Evolutionary conservation across 2,888 invertebrate genomes (phyloP).

Genomic region (Tenthredo notha): DNA sequence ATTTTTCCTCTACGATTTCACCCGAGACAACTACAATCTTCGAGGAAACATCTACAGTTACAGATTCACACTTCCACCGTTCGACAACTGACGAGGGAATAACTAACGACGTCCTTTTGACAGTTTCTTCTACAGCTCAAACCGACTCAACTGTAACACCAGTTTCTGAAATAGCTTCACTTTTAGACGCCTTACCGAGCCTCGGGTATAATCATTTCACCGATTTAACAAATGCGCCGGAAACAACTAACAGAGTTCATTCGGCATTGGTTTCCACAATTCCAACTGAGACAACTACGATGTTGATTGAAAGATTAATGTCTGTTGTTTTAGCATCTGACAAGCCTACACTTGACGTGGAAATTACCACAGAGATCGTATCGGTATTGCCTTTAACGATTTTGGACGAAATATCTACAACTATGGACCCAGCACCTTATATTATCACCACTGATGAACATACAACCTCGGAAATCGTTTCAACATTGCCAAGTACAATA

Average conservation of each 20-base stretch:
- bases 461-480: neutral
- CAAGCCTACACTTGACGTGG: neutral
- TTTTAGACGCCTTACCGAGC: conserved; percentile 12
- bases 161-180: neutral
- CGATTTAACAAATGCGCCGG: neutral
- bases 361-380: neutral
- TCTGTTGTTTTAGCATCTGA: neutral
- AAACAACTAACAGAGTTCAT: neutral
- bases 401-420: conserved; percentile 18
- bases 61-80: neutral
- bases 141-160: neutral
- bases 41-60: conserved; percentile 6
- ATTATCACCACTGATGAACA: neutral
- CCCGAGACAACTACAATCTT: neutral
- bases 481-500: neutral
- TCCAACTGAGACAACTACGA: neutral
- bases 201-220: neutral
- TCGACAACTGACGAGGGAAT: conserved; percentile 4
- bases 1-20: neutral
- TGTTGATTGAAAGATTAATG: neutral
- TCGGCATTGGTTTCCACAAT: neutral
- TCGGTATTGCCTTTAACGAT: neutral
- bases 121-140: neutral
- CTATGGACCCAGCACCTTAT: neutral
- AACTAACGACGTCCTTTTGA: neutral